Base-by-base conservation (phyloP, 1,140 invertebrate species). In the Maniola jurtina region DNA sequence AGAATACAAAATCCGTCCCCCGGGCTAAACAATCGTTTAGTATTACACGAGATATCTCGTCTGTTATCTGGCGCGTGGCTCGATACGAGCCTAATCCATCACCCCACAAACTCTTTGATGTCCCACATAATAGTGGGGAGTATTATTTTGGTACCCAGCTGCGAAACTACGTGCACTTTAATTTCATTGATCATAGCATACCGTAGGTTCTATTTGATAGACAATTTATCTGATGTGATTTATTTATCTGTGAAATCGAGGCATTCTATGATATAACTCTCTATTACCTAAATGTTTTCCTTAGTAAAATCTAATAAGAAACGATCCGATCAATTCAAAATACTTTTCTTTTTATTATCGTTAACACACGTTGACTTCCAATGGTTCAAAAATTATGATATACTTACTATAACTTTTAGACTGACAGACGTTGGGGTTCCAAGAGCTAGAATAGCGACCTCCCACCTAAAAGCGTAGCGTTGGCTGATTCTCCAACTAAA, bases 21-120 rank as follows among this genome's bases (percentile, higher is more conserved):
- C 45, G 72, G 75, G 77, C 72, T 67, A 74, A 68, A 78, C 76
- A 75, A 80, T 76, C 78, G 77, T 83, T 83, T 81, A 81, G 79
- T 79, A 82, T 76, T 75, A 79, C 72, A 82, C 52, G 36, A 69
- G 67, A 71, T 76, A 77, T 77, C 79, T 79, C 45, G 35, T 58
- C 40, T 76, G 72, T 78, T 83, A 84, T 84, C 81, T 79, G 35
- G 61, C 82, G 80, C 82, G 84, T 86, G 84, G 64, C 64, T 66
- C 61, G 79, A 84, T 78, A 81, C 72, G 38, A 73, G 73, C 66
- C 73, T 82, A 83, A 86, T 86, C 84, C 81, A 80, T 86, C 81
- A 86, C 80, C 81, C 84, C 73, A 74, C 55, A 70, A 79, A 80
- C 78, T 80, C 81, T 86, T 86, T 86, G 81, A 86, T 83, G 82